These are phyloP conservation scores for Mamestra configurata DNA, from an alignment of 1,140 invertebrate species.

Conservation along the genomic window DNA sequence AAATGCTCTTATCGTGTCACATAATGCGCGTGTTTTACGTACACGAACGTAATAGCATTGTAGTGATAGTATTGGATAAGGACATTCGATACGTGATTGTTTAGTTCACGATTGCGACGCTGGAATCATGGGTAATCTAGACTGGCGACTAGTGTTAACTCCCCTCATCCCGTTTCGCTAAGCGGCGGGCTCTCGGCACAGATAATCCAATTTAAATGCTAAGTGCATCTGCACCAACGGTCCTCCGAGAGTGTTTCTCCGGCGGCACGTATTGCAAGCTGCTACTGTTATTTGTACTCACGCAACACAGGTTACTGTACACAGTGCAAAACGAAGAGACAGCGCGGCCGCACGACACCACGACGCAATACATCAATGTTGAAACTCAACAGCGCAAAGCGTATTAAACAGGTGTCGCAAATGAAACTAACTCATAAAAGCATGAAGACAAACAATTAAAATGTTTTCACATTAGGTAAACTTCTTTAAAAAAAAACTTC, in stretches of 20 bases:
- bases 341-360: slow-evolving; percentile 24
- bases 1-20: slow-evolving; percentile 12
- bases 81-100: slow-evolving; percentile 21
- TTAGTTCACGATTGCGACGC: neutral
- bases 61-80: slow-evolving; percentile 38
- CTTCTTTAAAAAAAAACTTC: neutral
- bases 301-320: slow-evolving; percentile 39
- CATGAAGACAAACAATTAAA: neutral
- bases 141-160: neutral
- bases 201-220: slow-evolving; percentile 36
- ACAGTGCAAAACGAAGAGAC: neutral
- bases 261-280: slow-evolving; percentile 24
- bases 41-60: slow-evolving; percentile 20
- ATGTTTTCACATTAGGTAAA: neutral
- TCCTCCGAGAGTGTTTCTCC: slow-evolving; percentile 12
- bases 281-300: slow-evolving; percentile 48
- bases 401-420: slow-evolving; percentile 16
- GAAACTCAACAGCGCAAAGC: slow-evolving; percentile 33
- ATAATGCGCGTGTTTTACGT: slow-evolving; percentile 20
- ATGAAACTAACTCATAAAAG: slow-evolving; percentile 19
- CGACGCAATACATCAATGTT: slow-evolving; percentile 13
- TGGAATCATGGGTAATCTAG: slow-evolving; percentile 20
- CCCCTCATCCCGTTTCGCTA: slow-evolving; percentile 26
- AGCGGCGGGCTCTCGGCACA: slow-evolving; percentile 19
- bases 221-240: slow-evolving; percentile 17